Evolutionary conservation across 64 coral and sea anemone genomes (phyloP).

Genomic region (Trachythela sp.): DNA sequence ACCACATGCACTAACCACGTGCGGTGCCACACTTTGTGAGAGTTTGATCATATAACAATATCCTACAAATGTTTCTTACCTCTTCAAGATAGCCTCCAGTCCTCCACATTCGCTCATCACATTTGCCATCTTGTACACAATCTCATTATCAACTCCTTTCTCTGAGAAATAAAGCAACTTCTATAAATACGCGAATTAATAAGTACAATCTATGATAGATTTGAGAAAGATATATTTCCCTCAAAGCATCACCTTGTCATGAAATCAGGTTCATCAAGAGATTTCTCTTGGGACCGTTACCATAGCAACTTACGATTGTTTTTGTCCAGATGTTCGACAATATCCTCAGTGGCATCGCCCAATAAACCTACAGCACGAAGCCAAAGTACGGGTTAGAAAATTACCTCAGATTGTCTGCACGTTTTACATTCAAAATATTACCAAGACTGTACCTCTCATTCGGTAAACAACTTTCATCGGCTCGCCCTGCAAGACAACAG

Average conservation of each 20-base stretch:
- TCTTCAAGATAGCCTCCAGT: slow-evolving; percentile 85
- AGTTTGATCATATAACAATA: background rate
- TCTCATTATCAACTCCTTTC: slow-evolving; percentile 81
- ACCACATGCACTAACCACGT: no score
- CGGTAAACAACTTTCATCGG: slow-evolving; percentile 93
- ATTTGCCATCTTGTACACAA: slow-evolving; percentile 81
- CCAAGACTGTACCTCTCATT: slow-evolving; percentile 69
- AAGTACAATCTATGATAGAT: no score
- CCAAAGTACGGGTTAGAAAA: background rate
- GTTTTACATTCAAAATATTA: background rate
- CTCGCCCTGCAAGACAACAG: slow-evolving; percentile 59
- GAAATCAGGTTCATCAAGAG: no score
- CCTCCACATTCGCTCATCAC: slow-evolving; percentile 92
- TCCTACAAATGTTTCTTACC: slow-evolving; percentile 16
- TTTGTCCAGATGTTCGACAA: slow-evolving; percentile 86
- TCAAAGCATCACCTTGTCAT: no score
- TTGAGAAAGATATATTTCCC: no score
- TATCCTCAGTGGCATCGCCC: slow-evolving; percentile 96
- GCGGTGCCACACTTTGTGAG: no score
- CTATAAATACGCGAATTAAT: background rate
- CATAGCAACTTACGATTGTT: slow-evolving; percentile 52
- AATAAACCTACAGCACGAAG: slow-evolving; percentile 58
- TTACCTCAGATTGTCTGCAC: no score
- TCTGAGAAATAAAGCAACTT: slow-evolving; percentile 40
- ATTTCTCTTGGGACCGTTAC: background rate